Evolutionary conservation across 2,888 invertebrate genomes (phyloP).

Genomic region (Pristionchus mayeri): DNA sequence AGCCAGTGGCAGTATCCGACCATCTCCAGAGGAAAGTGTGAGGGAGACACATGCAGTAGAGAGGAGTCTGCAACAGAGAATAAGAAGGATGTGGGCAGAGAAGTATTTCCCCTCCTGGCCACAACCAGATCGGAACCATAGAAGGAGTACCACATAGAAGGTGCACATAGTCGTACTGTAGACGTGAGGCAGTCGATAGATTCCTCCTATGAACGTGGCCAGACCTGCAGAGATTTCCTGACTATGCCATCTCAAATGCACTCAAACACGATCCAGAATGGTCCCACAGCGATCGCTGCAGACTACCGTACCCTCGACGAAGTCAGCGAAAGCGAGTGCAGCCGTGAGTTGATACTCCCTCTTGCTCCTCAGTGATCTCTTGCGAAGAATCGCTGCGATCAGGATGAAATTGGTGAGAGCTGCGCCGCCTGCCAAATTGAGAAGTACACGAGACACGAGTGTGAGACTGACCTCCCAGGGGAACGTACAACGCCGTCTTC

Average conservation of each 20-base stretch:
- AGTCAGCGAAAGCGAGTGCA: conserved; percentile 38
- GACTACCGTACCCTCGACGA: conserved; percentile 13
- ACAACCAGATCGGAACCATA: no score
- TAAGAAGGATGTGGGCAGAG: neutral
- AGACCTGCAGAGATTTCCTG: neutral
- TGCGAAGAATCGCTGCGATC: conserved; percentile 12
- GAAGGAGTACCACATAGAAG: neutral
- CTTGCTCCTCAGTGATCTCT: conserved; percentile 15
- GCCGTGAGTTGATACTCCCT: conserved; percentile 31
- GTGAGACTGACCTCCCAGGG: conserved; percentile 12
- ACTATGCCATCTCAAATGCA: neutral
- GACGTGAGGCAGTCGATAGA: conserved; percentile 31
- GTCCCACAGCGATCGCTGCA: neutral
- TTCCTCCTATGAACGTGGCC: conserved; percentile 27
- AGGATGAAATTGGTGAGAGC: conserved; percentile 44
- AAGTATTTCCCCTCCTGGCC: no score
- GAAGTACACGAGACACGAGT: neutral
- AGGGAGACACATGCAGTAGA: conserved; percentile 45
- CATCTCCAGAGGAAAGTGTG: conserved; percentile 46
- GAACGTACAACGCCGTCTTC: conserved; percentile 38
- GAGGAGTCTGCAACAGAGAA: neutral
- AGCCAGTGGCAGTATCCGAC: conserved; percentile 44
- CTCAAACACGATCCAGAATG: no score
- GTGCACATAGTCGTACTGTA: conserved; percentile 38
- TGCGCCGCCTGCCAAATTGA: neutral